Evolutionary conservation across 64 coral and sea anemone genomes (phyloP).

Genomic region (Pocillopora verrucosa): DNA sequence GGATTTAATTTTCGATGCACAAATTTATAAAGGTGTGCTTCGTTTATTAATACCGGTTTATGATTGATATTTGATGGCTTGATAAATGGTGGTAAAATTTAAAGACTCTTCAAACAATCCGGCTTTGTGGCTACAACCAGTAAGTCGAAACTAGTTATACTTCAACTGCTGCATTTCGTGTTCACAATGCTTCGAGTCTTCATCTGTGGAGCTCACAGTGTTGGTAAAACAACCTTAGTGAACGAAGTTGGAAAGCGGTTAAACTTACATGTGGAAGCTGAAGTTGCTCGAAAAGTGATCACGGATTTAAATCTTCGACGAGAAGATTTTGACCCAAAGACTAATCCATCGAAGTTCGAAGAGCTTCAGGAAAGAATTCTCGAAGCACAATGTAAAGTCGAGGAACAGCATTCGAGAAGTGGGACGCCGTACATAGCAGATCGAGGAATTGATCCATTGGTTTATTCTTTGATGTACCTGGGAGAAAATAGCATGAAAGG

Average conservation of each 20-base stretch:
- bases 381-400: constrained; percentile 51
- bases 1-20: neutral
- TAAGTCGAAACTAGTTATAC: neutral
- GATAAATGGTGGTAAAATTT: no score
- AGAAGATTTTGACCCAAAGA: constrained; percentile 88
- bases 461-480: constrained; percentile 81
- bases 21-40: no score
- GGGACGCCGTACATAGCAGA: constrained; percentile 76
- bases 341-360: constrained; percentile 65
- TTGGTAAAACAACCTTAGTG: constrained; percentile 87
- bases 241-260: constrained; percentile 49
- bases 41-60: no score
- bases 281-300: constrained; percentile 85
- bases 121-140: neutral
- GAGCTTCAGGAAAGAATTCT: constrained; percentile 81
- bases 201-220: constrained; percentile 93
- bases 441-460: constrained; percentile 80
- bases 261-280: constrained; percentile 49
- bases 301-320: constrained; percentile 54
- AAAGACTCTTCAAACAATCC: no score
- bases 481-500: constrained; percentile 42
- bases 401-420: constrained; percentile 26
- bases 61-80: no score
- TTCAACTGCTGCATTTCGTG: neutral
- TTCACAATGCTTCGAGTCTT: constrained; percentile 61